phyloP scores from a whole-genome alignment of 2,888 invertebrate genomes.

The Melinopterus prodromus region DNA sequence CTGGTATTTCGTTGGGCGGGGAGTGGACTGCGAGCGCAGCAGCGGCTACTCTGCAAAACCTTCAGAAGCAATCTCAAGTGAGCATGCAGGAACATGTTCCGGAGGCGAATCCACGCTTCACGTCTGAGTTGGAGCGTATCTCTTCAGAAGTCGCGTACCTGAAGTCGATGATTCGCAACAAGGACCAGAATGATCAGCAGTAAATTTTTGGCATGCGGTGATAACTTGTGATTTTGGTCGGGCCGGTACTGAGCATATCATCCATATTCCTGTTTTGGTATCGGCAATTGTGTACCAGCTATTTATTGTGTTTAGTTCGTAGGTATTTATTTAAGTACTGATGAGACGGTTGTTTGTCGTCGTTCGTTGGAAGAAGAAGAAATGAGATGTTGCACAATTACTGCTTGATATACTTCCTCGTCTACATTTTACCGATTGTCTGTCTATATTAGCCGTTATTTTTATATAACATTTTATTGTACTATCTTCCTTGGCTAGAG shows the following conservation, averaged over 20 bases:
- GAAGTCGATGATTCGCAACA: constrained; percentile 69
- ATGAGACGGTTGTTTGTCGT: constrained; percentile 23
- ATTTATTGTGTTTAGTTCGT: constrained; percentile 47
- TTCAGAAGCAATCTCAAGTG: constrained; percentile 56
- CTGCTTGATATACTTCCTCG: constrained; percentile 39
- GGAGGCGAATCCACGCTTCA: constrained; percentile 75
- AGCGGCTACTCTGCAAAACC: constrained; percentile 55
- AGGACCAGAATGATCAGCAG: constrained; percentile 23
- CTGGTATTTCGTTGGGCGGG: constrained; percentile 84
- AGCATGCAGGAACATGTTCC: constrained; percentile 49
- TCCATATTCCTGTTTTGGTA: constrained; percentile 39
- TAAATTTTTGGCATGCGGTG: constrained; percentile 29
- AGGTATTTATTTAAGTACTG: constrained; percentile 45
- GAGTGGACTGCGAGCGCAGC: constrained; percentile 66
- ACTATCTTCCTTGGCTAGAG: constrained; percentile 30
- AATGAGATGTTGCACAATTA: constrained; percentile 30
- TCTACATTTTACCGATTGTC: neutral
- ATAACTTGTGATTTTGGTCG: constrained; percentile 49
- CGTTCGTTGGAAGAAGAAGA: constrained; percentile 24
- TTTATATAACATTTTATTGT: constrained; percentile 30
- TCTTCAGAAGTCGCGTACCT: constrained; percentile 92
- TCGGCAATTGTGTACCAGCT: constrained; percentile 41
- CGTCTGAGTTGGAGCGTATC: constrained; percentile 85
- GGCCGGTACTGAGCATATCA: constrained; percentile 54
- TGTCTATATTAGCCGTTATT: constrained; percentile 22